Conservation (phyloP, 2,113 vertebrate species). For the Hyperopisus bebe region DNA sequence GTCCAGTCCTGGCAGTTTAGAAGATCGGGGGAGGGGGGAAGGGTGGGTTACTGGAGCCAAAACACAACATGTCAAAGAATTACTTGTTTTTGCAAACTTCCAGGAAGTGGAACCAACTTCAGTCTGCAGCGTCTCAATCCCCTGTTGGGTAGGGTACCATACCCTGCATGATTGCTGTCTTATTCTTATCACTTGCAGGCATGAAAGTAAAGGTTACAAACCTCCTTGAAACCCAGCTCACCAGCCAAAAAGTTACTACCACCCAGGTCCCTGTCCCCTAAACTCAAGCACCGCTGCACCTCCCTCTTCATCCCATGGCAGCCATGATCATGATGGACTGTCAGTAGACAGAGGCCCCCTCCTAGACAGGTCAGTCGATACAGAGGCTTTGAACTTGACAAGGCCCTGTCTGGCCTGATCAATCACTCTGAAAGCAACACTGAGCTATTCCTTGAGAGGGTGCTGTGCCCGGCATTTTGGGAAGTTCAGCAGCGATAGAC, state of each 20-base stretch:
- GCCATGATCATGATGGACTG: neutral
- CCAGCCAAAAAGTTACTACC: neutral
- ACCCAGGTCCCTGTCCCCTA: neutral
- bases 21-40: neutral
- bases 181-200: neutral
- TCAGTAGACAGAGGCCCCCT: neutral
- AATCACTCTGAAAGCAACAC: neutral
- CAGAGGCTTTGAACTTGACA: neutral
- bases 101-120: neutral
- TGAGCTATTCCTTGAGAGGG: neutral
- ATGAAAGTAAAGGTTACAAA: neutral
- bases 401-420: neutral
- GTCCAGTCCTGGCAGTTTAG: neutral
- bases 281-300: neutral
- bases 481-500: neutral
- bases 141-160: neutral
- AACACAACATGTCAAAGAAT: neutral
- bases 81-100: neutral
- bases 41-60: neutral
- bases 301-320: neutral
- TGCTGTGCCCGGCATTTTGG: neutral
- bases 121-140: neutral
- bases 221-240: neutral
- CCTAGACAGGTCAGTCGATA: neutral
- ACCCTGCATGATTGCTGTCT: neutral